Base-by-base conservation (phyloP, 2,888 invertebrate genomes). In the Molanna angustata region DNA sequence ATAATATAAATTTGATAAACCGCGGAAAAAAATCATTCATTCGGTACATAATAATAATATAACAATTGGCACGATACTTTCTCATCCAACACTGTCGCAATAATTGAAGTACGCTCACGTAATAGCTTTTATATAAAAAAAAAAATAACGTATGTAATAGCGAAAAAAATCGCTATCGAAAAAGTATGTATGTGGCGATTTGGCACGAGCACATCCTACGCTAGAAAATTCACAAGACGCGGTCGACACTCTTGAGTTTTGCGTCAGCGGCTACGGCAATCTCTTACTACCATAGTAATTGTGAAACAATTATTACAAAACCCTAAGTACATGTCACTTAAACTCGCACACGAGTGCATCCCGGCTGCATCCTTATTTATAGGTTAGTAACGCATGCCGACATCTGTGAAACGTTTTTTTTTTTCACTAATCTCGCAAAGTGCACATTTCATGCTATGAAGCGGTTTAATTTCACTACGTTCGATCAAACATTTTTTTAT, bases 161-260 rank as follows among this genome's bases (percentile, higher is more conserved):
- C 45, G 57, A 57, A 57, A 57, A 55, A 57, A 57, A 49, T 31
- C 54, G 45, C 52, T 50, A 57, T 57, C 57, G 57, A 51, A 51
- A 53, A 52, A 46, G 51, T n/a, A n/a, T n/a, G n/a, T n/a, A n/a
- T n/a, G n/a, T n/a, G n/a, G 57, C 48, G 51, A 57, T 57, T 54
- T 57, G 57, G 57, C 57, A 57, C 54, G 31, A 45, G 31, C 49
- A 18, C 33, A 22, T 39, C 57, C 57, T 54, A 57, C 57, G 52
- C 51, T 27, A 17, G 35, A 13, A 43, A 49, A 50, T 41, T 49
- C 50, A 18, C n/a, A n/a, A n/a, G n/a, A n/a, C 51, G 37, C 49
- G 42, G 41, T 49, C 47, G 48, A 51, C 48, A 46, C n/a, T n/a
- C 47, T 48, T 33, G 48, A 49, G 51, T 56, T 54, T n/a, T n/a